A percentile compares a stretch with the other conserved stretches of the same genome.
Conservation (phyloP, 2,888 invertebrate species). For the Dysmachus trigonus region DNA sequence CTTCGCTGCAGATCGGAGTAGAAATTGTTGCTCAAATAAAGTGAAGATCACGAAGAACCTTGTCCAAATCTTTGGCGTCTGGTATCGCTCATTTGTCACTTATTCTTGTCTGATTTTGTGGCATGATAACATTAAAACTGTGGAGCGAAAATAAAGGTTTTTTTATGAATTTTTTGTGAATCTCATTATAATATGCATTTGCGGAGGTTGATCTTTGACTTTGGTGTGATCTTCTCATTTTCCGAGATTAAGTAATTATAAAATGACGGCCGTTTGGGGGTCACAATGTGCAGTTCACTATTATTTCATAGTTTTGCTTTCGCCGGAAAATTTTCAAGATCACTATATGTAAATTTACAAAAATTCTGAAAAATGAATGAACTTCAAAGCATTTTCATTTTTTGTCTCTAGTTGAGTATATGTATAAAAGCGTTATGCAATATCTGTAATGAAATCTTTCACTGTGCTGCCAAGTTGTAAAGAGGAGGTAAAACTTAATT, state of each 20-base stretch:
- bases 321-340: not conserved
- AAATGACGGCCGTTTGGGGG: not conserved
- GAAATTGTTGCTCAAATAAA: not conserved
- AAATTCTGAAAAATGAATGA: not conserved
- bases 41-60: not conserved
- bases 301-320: not conserved
- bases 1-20: not conserved
- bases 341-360: not conserved
- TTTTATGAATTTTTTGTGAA: not conserved
- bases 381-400: not conserved
- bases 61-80: not conserved
- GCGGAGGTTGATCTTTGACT: conserved; percentile 1
- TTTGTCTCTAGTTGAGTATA: not conserved
- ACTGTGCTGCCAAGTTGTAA: not conserved
- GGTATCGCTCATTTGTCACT: not conserved
- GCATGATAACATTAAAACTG: not conserved
- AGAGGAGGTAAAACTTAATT: not conserved
- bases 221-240: not conserved
- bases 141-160: not conserved
- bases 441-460: not conserved
- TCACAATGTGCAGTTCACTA: not conserved
- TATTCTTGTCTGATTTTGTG: not conserved
- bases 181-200: not conserved
- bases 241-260: not conserved
- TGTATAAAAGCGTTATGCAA: not conserved